Evolutionary conservation across 2,113 vertebrate species (phyloP), one percentile per base, ranked within the genome.

Genomic region (Bubo blakistoni): DNA sequence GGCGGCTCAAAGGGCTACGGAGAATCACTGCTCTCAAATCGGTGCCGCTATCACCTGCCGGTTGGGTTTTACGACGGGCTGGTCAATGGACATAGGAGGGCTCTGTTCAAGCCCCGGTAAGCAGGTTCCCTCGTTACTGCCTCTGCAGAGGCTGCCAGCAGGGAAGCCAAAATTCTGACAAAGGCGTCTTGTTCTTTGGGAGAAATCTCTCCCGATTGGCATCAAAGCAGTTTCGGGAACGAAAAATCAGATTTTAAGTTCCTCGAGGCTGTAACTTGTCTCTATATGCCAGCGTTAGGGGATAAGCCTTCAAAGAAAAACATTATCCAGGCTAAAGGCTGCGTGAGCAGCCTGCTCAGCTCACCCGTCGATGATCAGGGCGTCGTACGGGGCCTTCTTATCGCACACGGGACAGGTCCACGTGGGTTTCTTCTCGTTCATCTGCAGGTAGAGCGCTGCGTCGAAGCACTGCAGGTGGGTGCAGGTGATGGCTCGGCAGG

Each of bases 401-500:
- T 98, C 98, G 10, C 98, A 98, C 59, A 98, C 98, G 0, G 98
- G 98, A 34, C 98, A 98, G 0, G 98, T 98, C 98, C 98, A 98
- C 0, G 98, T 98, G 30, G 98, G 97, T 65, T 98, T 98, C 96
- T 98, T 98, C 90, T 98, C 98, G 3, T 98, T 98, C 98, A 98
- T 98, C 52, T 98, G 98, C 1, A 98, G 97, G 24, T 98, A 98
- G 38, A 98, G 98, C 3, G 98, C 98, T 0, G 98, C 98, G 1
- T 98, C 98, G 13, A 98, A 98, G 93, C 98, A 98, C 96, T 98
- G 98, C 18, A 98, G 97, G 94, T 98, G 98, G 74, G 96, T 98
- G 36, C 98, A 98, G 16, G 97, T 98, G 73, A 97, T 80, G 11
- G 98, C 98, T 2, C 98, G 97, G 40, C 98, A 98, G 4, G 98